Percentiles rank a stretch among this genome's conserved stretches.
Evolutionary conservation across 2,888 invertebrate species (phyloP).

Genomic region (Nasonovia ribisnigri): DNA sequence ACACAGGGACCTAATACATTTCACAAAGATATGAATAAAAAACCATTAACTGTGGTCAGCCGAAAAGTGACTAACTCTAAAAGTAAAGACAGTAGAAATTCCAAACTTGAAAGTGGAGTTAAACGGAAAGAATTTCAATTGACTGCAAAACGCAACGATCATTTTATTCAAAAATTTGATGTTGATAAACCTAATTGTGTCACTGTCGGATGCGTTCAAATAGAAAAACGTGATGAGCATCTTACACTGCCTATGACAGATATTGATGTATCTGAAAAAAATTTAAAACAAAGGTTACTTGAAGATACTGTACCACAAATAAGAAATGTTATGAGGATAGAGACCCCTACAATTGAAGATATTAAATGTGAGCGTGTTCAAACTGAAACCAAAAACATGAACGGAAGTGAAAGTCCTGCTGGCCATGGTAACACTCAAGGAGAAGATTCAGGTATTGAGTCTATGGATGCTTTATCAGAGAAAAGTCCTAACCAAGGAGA

Average conservation of each 20-base stretch:
- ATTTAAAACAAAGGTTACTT: constrained; percentile 75
- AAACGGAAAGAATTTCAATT: constrained; percentile 63
- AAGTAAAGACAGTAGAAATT: constrained; percentile 65
- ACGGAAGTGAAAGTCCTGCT: constrained; percentile 67
- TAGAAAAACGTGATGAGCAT: constrained; percentile 63
- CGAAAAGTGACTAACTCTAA: constrained; percentile 61
- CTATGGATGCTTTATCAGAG: constrained; percentile 93
- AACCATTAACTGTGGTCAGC: constrained; percentile 60
- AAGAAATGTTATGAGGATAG: constrained; percentile 53
- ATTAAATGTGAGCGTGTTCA: constrained; percentile 66
- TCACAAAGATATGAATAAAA: constrained; percentile 63
- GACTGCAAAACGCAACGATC: constrained; percentile 56
- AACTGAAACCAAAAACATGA: constrained; percentile 64
- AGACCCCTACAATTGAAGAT: constrained; percentile 64
- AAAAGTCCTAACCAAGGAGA: constrained; percentile 88
- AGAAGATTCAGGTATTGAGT: constrained; percentile 92
- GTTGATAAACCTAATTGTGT: constrained; percentile 57
- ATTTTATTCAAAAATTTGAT: constrained; percentile 59
- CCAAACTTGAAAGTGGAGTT: constrained; percentile 62
- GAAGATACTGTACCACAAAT: constrained; percentile 70
- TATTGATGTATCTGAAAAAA: constrained; percentile 73
- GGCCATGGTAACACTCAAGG: constrained; percentile 74
- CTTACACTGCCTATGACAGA: constrained; percentile 68
- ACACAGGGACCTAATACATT: constrained; percentile 49
- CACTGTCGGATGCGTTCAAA: constrained; percentile 61